Conservation (phyloP, 30 jellyfish, hydroid and myxozoan species). For the Haliclystus octoradiatus region DNA sequence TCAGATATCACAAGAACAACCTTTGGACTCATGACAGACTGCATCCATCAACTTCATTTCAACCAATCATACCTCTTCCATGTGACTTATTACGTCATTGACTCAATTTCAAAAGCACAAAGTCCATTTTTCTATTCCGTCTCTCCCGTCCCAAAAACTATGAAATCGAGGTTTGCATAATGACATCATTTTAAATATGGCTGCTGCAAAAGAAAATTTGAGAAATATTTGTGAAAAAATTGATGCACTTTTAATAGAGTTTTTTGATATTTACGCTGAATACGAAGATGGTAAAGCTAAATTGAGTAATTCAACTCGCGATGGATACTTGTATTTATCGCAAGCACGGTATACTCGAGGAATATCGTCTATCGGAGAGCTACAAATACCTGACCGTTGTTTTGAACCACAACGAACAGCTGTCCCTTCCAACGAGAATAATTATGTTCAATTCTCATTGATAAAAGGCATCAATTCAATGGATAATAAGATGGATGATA, state of each 20-base stretch:
- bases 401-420: conserved; percentile 9
- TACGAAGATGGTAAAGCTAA: conserved; percentile 7
- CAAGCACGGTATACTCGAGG: conserved; percentile 47
- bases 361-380: conserved; percentile 28
- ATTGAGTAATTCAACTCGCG: conserved; percentile 7
- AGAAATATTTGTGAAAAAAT: conserved; percentile 7
- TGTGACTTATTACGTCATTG: not conserved
- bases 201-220: conserved; percentile 8
- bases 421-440: not conserved
- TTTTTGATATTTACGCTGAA: conserved; percentile 11
- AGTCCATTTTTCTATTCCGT: no score
- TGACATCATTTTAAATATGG: no score
- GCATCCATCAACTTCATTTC: not conserved
- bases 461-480: no score
- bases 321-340: conserved; percentile 37
- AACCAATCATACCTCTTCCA: not conserved
- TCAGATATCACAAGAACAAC: not conserved
- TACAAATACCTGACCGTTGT: conserved; percentile 45
- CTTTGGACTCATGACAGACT: not conserved
- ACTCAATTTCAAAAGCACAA: no score
- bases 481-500: not conserved
- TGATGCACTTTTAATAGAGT: conserved; percentile 14
- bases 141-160: no score
- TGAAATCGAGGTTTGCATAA: no score
- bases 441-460: not conserved